A percentile compares a stretch with the other conserved stretches of the same genome.
phyloP scores from a whole-genome alignment of 2,113 vertebrate genomes.

The Lates calcarifer region DNA sequence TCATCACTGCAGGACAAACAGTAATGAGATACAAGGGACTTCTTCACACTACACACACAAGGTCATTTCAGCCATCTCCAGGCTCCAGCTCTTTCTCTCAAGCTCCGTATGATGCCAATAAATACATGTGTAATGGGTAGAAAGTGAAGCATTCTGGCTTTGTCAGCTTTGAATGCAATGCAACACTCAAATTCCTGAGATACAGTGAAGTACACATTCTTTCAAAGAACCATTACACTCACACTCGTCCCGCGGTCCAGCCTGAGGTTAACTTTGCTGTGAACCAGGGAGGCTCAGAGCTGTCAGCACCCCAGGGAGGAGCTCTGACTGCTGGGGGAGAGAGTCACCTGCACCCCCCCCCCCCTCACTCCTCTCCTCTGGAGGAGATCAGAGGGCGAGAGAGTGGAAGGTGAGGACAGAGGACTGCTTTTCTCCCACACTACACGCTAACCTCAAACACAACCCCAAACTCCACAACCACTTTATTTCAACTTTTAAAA shows the following conservation, averaged over 20 bases:
- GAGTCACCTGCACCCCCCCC: conserved; percentile 67
- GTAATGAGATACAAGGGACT: too few species aligned
- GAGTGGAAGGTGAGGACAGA: conserved; percentile 80
- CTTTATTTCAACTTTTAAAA: neutral
- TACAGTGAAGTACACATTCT: neutral
- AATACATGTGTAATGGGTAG: too few species aligned
- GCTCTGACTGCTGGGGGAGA: conserved; percentile 56
- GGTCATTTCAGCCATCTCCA: too few species aligned
- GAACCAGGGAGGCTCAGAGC: conserved; percentile 66
- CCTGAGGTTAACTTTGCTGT: conserved; percentile 58
- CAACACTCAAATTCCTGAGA: neutral
- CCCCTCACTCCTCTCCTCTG: neutral
- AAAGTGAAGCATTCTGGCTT: neutral
- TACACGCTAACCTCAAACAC: conserved; percentile 16
- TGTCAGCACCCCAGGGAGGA: conserved; percentile 75
- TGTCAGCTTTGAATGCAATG: neutral
- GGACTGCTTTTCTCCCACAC: conserved; percentile 63
- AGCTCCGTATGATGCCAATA: too few species aligned
- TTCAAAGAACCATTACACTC: conserved; percentile 11
- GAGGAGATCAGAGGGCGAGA: conserved; percentile 67
- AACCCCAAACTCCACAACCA: conserved; percentile 2
- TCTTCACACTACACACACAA: too few species aligned
- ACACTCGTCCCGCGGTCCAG: conserved; percentile 30
- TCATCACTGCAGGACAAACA: too few species aligned
- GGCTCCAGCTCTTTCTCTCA: too few species aligned